phyloP scores from a whole-genome alignment of 1,140 invertebrate genomes.

The Drosophila yakuba region DNA sequence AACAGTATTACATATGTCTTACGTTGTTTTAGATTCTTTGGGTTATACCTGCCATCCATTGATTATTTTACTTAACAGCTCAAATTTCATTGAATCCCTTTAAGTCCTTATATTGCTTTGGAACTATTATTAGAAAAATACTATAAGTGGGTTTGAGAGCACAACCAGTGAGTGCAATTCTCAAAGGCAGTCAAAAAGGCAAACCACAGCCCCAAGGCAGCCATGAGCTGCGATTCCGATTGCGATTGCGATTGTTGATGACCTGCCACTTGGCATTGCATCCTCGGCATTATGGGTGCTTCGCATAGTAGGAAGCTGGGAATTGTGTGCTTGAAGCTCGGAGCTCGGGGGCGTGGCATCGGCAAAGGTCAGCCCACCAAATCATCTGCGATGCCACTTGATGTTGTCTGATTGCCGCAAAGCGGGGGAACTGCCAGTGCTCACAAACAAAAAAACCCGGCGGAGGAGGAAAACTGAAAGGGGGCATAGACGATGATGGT shows the following conservation, averaged over 20 bases:
- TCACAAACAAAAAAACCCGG: constrained; percentile 27
- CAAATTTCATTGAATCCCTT: no score
- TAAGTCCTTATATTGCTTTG: no score
- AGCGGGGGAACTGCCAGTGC: constrained; percentile 28
- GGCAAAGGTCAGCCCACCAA: constrained; percentile 51
- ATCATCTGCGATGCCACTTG: constrained; percentile 60
- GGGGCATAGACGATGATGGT: neutral
- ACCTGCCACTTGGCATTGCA: constrained; percentile 52
- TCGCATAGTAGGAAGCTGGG: neutral
- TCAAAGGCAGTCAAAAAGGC: constrained; percentile 39
- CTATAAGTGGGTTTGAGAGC: neutral
- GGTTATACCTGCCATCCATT: no score
- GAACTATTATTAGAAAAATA: neutral
- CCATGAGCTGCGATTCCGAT: constrained; percentile 18
- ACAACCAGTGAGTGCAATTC: constrained; percentile 17
- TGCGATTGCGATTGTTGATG: constrained; percentile 41
- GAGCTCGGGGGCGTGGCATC: constrained; percentile 19
- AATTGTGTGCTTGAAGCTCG: neutral
- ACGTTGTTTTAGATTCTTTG: no score
- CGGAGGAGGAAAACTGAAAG: neutral
- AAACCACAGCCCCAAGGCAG: constrained; percentile 11
- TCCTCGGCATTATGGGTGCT: constrained; percentile 29
- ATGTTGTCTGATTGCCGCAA: constrained; percentile 53
- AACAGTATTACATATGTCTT: no score
- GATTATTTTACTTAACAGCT: no score